These are phyloP conservation scores for Chrosomus eos DNA, from an alignment of 2,797 vertebrate genomes.

Conservation along the genomic window DNA sequence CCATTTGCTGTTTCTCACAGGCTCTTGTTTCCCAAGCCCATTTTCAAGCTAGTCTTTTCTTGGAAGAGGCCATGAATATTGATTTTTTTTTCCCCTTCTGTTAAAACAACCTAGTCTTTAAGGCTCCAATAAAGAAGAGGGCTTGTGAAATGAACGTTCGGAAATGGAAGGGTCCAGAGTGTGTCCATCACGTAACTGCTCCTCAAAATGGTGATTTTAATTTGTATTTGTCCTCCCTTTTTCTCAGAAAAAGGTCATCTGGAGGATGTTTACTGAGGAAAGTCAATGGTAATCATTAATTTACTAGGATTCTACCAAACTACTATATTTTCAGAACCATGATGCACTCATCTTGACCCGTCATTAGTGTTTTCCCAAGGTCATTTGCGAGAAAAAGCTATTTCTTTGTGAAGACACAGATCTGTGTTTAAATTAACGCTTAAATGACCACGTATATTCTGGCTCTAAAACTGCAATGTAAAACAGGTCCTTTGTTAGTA, in stretches of 20 bases:
- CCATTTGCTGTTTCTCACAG: constrained; percentile 59
- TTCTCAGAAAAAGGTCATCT: constrained; percentile 1
- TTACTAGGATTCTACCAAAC: neutral
- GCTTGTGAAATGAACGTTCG: constrained; percentile 4
- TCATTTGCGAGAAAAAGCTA: neutral
- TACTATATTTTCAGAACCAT: neutral
- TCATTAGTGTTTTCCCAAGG: neutral
- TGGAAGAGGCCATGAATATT: constrained; percentile 58
- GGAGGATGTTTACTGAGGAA: neutral
- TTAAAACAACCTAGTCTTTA: constrained; percentile 45
- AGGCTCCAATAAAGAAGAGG: constrained; percentile 27
- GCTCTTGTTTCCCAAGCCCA: constrained; percentile 49
- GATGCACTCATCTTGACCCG: neutral
- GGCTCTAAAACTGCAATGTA: constrained; percentile 1
- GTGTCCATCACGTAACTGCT: constrained; percentile 28
- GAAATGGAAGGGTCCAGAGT: constrained; percentile 38
- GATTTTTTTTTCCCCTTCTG: constrained; percentile 41
- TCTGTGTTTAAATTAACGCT: neutral
- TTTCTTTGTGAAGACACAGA: neutral
- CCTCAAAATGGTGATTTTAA: neutral
- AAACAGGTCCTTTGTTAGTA: constrained; percentile 32
- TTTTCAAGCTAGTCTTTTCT: constrained; percentile 49
- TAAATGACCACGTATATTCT: neutral
- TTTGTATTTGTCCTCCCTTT: constrained; percentile 1
- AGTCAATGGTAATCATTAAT: constrained; percentile 4